Evolutionary conservation across 2,113 vertebrate species (phyloP).

Genomic region (Isichthys henryi): DNA sequence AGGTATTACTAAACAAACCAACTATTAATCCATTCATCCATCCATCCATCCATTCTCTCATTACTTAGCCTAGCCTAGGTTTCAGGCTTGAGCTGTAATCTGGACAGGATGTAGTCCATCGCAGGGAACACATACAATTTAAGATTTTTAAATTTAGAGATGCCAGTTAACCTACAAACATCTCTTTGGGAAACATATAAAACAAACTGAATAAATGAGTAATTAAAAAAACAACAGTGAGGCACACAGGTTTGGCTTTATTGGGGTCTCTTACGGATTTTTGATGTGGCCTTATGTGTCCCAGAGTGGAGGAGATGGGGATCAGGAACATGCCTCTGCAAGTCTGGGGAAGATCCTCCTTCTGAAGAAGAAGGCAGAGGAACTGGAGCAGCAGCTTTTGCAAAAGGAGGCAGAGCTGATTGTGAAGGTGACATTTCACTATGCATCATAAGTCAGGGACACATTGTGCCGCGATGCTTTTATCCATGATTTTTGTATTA

Average conservation of each 20-base stretch:
- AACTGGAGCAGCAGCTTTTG: slow-evolving; percentile 69
- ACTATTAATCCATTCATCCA: too few relatives aligned
- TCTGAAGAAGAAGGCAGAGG: slow-evolving; percentile 75
- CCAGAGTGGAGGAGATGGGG: slow-evolving; percentile 56
- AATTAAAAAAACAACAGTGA: background rate
- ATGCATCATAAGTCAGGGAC: background rate
- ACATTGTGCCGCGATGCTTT: background rate
- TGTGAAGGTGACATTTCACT: slow-evolving; percentile 51
- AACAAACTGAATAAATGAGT: too few relatives aligned
- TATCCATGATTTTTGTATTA: background rate
- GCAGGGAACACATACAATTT: background rate
- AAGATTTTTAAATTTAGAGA: too few relatives aligned
- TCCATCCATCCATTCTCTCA: background rate
- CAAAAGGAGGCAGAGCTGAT: slow-evolving; percentile 63
- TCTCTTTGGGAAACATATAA: too few relatives aligned
- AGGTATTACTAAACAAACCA: background rate
- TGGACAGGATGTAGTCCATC: background rate
- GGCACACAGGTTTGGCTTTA: background rate
- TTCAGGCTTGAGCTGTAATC: background rate
- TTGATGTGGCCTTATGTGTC: background rate
- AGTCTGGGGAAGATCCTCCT: slow-evolving; percentile 75
- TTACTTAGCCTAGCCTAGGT: background rate
- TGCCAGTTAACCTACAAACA: too few relatives aligned
- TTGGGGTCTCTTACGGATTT: background rate
- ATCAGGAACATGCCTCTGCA: slow-evolving; percentile 65